Evolutionary conservation across 37 sponge, comb jelly and placozoan genomes (phyloP).

Genomic region (Eunapius fragilis): DNA sequence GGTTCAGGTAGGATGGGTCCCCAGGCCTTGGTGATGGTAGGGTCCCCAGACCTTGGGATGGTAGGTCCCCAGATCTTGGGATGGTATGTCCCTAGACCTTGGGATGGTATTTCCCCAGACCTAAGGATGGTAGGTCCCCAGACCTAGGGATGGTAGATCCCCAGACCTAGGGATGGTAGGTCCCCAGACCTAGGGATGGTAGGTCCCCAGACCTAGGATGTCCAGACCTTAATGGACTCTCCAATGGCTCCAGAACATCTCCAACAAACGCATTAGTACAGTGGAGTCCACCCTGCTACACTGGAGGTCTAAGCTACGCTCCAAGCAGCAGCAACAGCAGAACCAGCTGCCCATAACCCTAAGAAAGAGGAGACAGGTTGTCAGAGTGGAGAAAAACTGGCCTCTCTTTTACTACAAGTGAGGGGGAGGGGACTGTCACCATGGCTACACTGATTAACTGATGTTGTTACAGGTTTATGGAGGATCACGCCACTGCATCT

Average conservation of each 20-base stretch:
- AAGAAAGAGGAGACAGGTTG: conserved; percentile 82
- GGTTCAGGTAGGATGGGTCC: conserved; percentile 50
- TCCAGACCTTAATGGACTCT: too few relatives aligned
- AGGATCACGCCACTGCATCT: conserved; percentile 91
- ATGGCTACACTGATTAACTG: neutral
- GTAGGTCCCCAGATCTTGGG: neutral
- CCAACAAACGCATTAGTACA: conserved; percentile 46
- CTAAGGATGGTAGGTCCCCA: neutral
- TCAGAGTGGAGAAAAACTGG: conserved; percentile 95
- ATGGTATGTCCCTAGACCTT: neutral
- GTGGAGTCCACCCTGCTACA: conserved; percentile 89
- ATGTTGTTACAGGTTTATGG: conserved; percentile 73
- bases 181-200: too few relatives aligned
- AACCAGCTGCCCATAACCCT: conserved; percentile 73
- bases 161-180: neutral
- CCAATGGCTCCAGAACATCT: conserved; percentile 65
- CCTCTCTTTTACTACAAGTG: conserved; percentile 90
- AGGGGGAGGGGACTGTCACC: neutral
- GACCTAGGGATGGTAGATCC: neutral
- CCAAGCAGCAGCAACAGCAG: conserved; percentile 50
- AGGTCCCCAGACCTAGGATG: too few relatives aligned
- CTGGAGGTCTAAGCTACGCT: conserved; percentile 90
- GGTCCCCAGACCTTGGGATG: neutral
- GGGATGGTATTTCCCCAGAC: neutral
- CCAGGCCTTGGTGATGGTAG: neutral